Conservation (phyloP, 2,888 invertebrate species). For the Eristalis intricaria region DNA sequence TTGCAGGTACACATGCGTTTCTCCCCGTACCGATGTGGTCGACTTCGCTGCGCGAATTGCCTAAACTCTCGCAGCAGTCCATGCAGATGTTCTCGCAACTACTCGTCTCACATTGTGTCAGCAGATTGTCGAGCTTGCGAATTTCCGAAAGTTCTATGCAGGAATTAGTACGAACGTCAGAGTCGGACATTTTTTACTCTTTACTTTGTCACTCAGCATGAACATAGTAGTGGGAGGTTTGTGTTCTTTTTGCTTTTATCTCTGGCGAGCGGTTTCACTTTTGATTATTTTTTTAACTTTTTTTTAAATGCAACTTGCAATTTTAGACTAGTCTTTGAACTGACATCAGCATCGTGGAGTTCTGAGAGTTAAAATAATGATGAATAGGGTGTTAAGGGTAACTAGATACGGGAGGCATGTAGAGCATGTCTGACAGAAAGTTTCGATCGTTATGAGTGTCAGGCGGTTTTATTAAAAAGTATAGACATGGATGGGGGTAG, state of each 20-base stretch:
- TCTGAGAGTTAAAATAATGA: neutral
- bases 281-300: conserved; percentile 3
- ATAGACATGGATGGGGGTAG: no score
- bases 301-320: neutral
- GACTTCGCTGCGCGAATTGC: conserved; percentile 73
- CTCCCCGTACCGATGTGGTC: conserved; percentile 49
- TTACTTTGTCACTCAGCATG: conserved; percentile 59
- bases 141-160: conserved; percentile 76
- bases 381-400: neutral
- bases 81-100: conserved; percentile 76
- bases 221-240: conserved; percentile 31
- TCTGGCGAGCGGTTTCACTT: neutral
- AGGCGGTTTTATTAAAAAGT: no score
- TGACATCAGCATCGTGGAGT: neutral
- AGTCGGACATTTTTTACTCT: conserved; percentile 74
- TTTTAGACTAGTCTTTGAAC: neutral
- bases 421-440: neutral
- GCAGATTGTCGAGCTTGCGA: conserved; percentile 75
- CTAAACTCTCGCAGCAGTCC: conserved; percentile 75
- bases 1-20: conserved; percentile 16
- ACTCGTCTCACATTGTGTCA: conserved; percentile 76
- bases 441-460: no score
- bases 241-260: neutral
- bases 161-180: conserved; percentile 75
- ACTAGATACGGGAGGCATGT: neutral